These are phyloP conservation scores for Lutjanus erythropterus DNA, from an alignment of 2,113 vertebrate species.

Conservation along the genomic window DNA sequence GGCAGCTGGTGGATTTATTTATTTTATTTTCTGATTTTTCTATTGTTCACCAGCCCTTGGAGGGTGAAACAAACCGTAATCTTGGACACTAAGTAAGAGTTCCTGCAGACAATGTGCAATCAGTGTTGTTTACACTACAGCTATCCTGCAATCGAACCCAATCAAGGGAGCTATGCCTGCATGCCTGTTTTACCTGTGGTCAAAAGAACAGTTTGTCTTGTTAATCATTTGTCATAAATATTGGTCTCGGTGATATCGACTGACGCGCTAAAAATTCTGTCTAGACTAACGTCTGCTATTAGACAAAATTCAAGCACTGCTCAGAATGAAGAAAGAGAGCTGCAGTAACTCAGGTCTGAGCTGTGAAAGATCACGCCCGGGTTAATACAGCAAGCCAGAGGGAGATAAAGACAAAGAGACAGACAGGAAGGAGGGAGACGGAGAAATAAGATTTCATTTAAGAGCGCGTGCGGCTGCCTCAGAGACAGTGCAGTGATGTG, in stretches of 20 bases:
- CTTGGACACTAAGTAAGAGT: slow-evolving; percentile 61
- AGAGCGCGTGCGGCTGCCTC: slow-evolving; percentile 49
- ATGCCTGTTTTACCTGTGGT: slow-evolving; percentile 56
- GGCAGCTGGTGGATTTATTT: slow-evolving; percentile 34
- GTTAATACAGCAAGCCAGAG: slow-evolving; percentile 65
- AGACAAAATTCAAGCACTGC: slow-evolving; percentile 30
- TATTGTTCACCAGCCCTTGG: slow-evolving; percentile 42
- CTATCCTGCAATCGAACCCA: slow-evolving; percentile 72
- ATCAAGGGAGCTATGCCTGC: slow-evolving; percentile 62
- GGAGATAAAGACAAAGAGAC: slow-evolving; percentile 73
- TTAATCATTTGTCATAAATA: slow-evolving; percentile 68
- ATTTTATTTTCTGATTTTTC: slow-evolving; percentile 46
- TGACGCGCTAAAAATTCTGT: slow-evolving; percentile 13
- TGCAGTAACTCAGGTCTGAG: slow-evolving; percentile 32
- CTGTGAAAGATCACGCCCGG: slow-evolving; percentile 60
- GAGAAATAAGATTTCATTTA: slow-evolving; percentile 74
- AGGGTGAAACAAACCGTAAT: slow-evolving; percentile 48
- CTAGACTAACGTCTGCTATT: slow-evolving; percentile 20
- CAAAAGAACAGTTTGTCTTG: slow-evolving; percentile 52
- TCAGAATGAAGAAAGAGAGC: slow-evolving; percentile 36
- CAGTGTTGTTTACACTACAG: slow-evolving; percentile 75
- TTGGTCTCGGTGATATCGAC: slow-evolving; percentile 34
- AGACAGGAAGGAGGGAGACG: slow-evolving; percentile 56
- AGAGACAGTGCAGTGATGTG: slow-evolving; percentile 60
- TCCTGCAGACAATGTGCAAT: slow-evolving; percentile 74